Evolutionary conservation across 2,113 vertebrate species (phyloP), one percentile per base, ranked within the genome.

Genomic region (Tautogolabrus adspersus): DNA sequence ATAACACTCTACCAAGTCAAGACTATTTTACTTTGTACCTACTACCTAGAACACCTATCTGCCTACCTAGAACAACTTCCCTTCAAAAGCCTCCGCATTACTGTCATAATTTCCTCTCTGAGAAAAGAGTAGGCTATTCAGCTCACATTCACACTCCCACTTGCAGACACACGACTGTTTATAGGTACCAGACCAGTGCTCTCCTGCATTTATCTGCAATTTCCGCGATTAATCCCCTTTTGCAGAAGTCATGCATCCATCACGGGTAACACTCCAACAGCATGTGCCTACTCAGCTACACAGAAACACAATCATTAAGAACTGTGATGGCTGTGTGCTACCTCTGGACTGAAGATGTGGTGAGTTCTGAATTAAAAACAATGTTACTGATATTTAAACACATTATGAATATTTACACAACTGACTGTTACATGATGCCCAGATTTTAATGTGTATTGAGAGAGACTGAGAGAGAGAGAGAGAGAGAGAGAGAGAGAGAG

Each of bases 201-300:
- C 87, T 85, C 83, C 75, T 72, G 84, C 81, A 91, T 87, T 90
- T 89, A 90, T 87, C 83, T 89, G 73, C 86, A 87, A 91, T 91
- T 91, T 89, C 80, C 61, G 69, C 72, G 75, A 88, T 89, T 88
- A 89, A 91, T 92, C 81, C 88, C 77, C 60, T 85, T 92, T 83
- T 83, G 85, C 89, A 80, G 77, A 78, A 81, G 88, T 64, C 82
- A 79, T 79, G 77, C 78, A 83, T 90, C 79, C 58, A 82, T 88
- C 89, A 89, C 22, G 15, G 58, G 71, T 76, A 81, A 66, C 73
- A 77, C 79, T 78, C 72, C n/a, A 68, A 51, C 72, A 81, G 83
- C 86, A 74, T 84, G 81, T 56, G 77, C 77, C 82, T 84, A 66
- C 79, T 79, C 67, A 37, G 82, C 56, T 52, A 55, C 81, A 86